A percentile compares a stretch with the other conserved stretches of the same genome.
These are phyloP conservation scores for Eupithecia subfuscata DNA, from an alignment of 2,888 invertebrate genomes.

Conservation along the genomic window DNA sequence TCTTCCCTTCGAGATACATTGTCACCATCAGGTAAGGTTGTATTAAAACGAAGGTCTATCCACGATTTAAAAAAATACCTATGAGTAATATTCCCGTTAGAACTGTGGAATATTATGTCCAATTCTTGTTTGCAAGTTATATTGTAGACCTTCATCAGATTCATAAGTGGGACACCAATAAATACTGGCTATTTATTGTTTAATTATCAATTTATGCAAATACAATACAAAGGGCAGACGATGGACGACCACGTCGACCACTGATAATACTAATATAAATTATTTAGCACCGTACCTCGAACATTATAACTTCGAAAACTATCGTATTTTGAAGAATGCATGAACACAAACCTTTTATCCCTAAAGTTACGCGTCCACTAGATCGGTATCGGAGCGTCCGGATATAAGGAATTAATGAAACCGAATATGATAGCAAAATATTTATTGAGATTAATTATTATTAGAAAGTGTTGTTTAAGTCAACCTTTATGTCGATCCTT, in stretches of 20 bases:
- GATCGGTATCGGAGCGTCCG: too few species aligned
- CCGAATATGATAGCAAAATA: neutral
- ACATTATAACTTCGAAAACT: neutral
- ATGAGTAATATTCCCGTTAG: too few species aligned
- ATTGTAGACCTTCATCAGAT: slow-evolving; percentile 4
- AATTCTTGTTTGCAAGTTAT: neutral
- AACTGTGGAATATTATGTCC: neutral
- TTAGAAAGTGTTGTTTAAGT: too few species aligned
- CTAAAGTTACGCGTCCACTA: too few species aligned
- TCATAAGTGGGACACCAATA: slow-evolving; percentile 6
- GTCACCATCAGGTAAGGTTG: too few species aligned
- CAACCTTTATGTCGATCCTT: neutral
- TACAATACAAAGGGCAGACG: slow-evolving; percentile 12
- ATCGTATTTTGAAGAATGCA: too few species aligned
- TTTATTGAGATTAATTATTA: too few species aligned
- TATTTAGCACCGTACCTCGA: neutral
- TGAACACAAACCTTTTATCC: too few species aligned
- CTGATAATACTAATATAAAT: slow-evolving; percentile 3
- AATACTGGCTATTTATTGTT: slow-evolving; percentile 4
- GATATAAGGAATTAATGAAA: too few species aligned
- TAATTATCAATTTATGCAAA: slow-evolving; percentile 15
- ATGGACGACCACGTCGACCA: neutral
- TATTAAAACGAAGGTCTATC: too few species aligned
- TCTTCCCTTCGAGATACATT: too few species aligned
- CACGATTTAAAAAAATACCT: too few species aligned